phyloP scores from a whole-genome alignment of 2,113 vertebrate species.

The Petrocephalus zakoni region DNA sequence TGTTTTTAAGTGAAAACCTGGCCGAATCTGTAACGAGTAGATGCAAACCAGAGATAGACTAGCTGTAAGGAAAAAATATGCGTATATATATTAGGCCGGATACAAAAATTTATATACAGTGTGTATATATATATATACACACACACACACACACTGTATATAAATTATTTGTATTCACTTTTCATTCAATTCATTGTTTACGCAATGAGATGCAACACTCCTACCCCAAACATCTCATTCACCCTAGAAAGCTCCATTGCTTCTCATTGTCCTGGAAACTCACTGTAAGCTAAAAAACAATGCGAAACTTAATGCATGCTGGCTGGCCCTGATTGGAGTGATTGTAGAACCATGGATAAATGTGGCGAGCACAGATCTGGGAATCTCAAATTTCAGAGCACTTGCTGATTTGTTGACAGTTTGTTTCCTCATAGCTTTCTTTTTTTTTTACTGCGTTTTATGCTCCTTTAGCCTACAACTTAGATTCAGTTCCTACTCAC shows the following conservation, averaged over 20 bases:
- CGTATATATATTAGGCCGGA: no score
- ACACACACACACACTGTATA: not conserved
- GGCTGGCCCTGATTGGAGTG: not conserved
- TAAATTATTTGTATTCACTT: not conserved
- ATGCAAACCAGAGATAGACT: constrained; percentile 10
- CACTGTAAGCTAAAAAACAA: not conserved
- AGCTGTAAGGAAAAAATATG: not conserved
- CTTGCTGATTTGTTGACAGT: not conserved
- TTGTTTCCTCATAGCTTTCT: not conserved
- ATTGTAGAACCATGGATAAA: not conserved
- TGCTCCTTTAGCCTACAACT: not conserved
- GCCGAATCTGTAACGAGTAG: constrained; percentile 8
- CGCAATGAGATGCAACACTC: not conserved
- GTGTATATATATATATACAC: no score
- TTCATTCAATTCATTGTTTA: not conserved
- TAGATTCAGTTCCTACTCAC: not conserved
- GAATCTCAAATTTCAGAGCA: not conserved
- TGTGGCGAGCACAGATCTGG: not conserved
- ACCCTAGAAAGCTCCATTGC: not conserved
- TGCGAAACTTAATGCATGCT: not conserved
- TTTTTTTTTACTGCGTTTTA: not conserved
- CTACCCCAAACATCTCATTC: not conserved
- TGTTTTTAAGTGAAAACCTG: constrained; percentile 9
- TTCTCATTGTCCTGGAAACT: not conserved
- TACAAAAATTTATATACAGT: no score